A percentile compares a stretch with the other conserved stretches of the same genome.
phyloP scores from a whole-genome alignment of 2,888 invertebrate genomes.

The Lycophotia porphyrea region DNA sequence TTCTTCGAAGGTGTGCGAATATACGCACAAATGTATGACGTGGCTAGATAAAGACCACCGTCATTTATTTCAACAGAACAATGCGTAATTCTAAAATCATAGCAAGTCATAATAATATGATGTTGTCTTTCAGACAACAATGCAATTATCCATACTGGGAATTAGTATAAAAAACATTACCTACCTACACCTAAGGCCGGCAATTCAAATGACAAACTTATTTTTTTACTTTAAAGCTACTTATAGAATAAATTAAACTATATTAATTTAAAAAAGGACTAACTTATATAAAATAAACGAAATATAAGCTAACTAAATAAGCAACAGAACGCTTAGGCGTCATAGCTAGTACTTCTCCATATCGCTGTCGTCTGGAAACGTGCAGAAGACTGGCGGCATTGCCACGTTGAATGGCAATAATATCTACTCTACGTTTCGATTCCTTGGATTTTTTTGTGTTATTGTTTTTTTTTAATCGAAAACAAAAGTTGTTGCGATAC shows the following conservation, averaged over 20 bases:
- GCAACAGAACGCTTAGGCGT: too few relatives aligned
- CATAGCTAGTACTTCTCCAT: too few relatives aligned
- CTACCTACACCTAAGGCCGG: too few relatives aligned
- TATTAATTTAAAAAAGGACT: too few relatives aligned
- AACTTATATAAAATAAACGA: too few relatives aligned
- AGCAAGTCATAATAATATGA: conserved; percentile 8
- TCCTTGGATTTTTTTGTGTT: neutral
- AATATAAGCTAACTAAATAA: too few relatives aligned
- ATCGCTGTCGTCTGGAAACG: too few relatives aligned
- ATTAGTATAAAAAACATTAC: neutral
- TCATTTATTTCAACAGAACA: conserved; percentile 17
- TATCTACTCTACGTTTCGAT: neutral
- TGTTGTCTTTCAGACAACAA: conserved; percentile 22
- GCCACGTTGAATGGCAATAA: too few relatives aligned
- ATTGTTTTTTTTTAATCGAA: neutral
- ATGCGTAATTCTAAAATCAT: neutral
- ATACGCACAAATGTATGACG: conserved; percentile 20
- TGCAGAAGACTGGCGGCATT: too few relatives aligned
- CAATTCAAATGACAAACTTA: neutral
- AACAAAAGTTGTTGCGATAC: conserved; percentile 1
- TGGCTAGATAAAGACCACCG: conserved; percentile 5
- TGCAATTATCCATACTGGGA: neutral
- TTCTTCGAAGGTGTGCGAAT: conserved; percentile 12
- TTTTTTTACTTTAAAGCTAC: neutral
- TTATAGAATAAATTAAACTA: too few relatives aligned